A percentile compares a stretch with the other conserved stretches of the same genome.
Evolutionary conservation across 1,140 invertebrate genomes (phyloP).

Genomic region (Cydia splendana): DNA sequence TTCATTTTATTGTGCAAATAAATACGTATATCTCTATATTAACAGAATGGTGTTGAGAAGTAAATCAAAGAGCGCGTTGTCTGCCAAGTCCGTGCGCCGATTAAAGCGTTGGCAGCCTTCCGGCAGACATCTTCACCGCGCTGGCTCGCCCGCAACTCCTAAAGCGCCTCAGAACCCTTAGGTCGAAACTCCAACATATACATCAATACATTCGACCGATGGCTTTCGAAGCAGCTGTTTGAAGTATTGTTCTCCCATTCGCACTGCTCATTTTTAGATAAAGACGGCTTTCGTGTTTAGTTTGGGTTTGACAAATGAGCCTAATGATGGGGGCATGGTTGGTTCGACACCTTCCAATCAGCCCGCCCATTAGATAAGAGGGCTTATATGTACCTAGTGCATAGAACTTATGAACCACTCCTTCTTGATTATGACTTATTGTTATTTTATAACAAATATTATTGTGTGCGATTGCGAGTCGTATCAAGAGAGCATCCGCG

Average conservation of each 20-base stretch:
- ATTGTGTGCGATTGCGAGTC: too few relatives aligned
- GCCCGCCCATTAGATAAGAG: conserved; percentile 12
- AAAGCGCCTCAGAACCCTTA: background rate
- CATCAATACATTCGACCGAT: background rate
- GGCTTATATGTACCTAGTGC: conserved; percentile 25
- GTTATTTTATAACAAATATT: background rate
- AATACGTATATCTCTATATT: conserved; percentile 37
- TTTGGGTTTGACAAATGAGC: conserved; percentile 15
- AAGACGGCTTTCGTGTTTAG: conserved; percentile 16
- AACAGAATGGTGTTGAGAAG: conserved; percentile 69
- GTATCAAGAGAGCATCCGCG: background rate
- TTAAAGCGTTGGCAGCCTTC: conserved; percentile 67
- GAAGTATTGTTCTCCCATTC: conserved; percentile 22
- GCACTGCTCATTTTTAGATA: conserved; percentile 27
- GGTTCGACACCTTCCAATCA: conserved; percentile 6
- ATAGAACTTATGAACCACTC: conserved; percentile 42
- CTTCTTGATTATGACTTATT: background rate
- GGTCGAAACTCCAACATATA: background rate
- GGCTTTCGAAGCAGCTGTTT: conserved; percentile 22
- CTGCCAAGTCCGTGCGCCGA: conserved; percentile 64
- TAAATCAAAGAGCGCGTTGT: conserved; percentile 68
- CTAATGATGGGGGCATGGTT: conserved; percentile 14
- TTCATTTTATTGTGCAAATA: conserved; percentile 30
- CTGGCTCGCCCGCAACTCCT: conserved; percentile 15
- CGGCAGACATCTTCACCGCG: conserved; percentile 63